Conservation (phyloP, 2,888 invertebrate species). For the Lacanobia wlatinum region DNA sequence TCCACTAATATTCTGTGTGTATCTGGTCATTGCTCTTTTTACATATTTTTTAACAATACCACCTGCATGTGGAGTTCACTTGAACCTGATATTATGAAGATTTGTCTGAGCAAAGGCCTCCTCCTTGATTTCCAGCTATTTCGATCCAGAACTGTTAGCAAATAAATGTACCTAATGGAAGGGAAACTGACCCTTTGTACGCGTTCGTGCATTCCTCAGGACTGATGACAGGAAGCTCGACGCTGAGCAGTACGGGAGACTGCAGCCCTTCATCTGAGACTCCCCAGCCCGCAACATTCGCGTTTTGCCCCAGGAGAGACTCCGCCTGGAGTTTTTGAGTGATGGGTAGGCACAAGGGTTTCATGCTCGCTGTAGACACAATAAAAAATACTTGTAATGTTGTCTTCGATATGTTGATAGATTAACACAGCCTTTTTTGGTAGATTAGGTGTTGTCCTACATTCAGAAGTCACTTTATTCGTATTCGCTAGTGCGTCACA, state of each 20-base stretch:
- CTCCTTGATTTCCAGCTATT: neutral
- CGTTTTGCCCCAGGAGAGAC: conserved; percentile 72
- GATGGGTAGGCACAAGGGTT: conserved; percentile 89
- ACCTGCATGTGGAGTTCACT: neutral
- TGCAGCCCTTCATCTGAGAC: conserved; percentile 85
- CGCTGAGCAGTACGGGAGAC: conserved; percentile 85
- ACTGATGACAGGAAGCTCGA: conserved; percentile 79
- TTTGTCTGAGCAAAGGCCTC: neutral
- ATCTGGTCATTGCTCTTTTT: no score
- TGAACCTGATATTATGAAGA: no score
- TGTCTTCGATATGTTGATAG: neutral
- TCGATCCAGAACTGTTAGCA: neutral
- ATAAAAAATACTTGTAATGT: neutral
- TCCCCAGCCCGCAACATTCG: conserved; percentile 91
- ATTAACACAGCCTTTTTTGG: neutral
- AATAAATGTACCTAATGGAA: neutral
- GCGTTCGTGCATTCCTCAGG: conserved; percentile 73
- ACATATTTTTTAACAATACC: neutral
- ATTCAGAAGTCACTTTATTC: no score
- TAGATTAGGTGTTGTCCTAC: no score
- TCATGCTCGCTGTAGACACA: conserved; percentile 79
- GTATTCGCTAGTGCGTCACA: no score
- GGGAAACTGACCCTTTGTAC: conserved; percentile 74
- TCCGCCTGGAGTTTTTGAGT: conserved; percentile 73
- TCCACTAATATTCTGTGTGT: neutral